phyloP scores from a whole-genome alignment of 2,888 invertebrate genomes.

The Quadroppia sp. region DNA sequence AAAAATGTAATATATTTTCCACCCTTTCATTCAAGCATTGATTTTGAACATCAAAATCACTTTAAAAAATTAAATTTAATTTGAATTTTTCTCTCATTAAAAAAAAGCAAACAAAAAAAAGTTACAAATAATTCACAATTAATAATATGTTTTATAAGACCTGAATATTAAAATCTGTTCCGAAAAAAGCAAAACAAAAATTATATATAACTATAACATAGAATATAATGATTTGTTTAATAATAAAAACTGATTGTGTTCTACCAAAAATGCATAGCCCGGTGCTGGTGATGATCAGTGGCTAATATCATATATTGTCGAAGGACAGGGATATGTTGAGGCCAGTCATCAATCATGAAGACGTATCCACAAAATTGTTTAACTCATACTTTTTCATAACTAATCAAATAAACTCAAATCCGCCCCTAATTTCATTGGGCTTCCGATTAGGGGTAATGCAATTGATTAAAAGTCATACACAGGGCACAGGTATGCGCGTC shows the following conservation, averaged over 20 bases:
- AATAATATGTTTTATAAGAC: conserved; percentile 5
- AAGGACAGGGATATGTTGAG: not conserved
- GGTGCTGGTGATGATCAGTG: not conserved
- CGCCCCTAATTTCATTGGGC: conserved; percentile 7
- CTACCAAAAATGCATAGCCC: not conserved
- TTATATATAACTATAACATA: not conserved
- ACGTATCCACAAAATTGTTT: not conserved
- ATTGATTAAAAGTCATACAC: no score
- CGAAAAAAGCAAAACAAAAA: not conserved
- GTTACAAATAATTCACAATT: not conserved
- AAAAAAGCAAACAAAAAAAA: no score
- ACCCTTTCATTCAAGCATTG: no score
- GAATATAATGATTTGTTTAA: not conserved
- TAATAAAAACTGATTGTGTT: not conserved
- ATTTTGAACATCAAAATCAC: not conserved
- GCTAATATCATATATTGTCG: not conserved
- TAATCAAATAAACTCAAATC: conserved; percentile 20
- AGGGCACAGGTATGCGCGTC: no score
- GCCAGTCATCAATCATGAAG: not conserved
- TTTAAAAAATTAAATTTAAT: not conserved
- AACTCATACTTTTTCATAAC: conserved; percentile 24
- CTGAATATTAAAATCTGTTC: no score
- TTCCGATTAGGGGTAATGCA: not conserved
- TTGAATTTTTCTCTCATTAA: not conserved
- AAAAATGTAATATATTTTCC: no score